phyloP scores from a whole-genome alignment of 2,888 invertebrate species.

The Serripes groenlandicus region DNA sequence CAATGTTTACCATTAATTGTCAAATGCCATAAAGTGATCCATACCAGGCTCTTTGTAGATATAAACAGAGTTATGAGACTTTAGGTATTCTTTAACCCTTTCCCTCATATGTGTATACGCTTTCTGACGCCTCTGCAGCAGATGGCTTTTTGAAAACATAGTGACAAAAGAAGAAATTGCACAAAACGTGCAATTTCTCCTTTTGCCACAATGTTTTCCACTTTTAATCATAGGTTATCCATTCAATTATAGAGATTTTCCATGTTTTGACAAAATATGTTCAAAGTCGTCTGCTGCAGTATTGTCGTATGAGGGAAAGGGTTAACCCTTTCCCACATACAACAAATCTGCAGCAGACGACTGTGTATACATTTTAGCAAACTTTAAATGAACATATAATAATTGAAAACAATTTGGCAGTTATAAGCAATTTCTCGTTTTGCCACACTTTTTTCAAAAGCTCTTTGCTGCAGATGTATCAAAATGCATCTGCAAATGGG shows the following conservation, averaged over 20 bases:
- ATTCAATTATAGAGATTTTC: not conserved
- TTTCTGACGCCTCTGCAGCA: too few species aligned
- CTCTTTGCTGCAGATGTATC: not conserved
- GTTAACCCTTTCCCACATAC: too few species aligned
- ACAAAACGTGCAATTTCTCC: not conserved
- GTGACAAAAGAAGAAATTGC: too few species aligned
- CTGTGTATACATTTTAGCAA: not conserved
- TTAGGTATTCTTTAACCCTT: too few species aligned
- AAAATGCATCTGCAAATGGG: not conserved
- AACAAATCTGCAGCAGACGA: not conserved
- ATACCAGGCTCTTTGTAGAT: constrained; percentile 10
- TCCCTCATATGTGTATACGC: too few species aligned
- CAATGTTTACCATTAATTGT: constrained; percentile 53
- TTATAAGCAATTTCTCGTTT: not conserved
- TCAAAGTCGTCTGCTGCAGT: not conserved
- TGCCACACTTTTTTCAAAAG: not conserved
- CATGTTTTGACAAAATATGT: not conserved
- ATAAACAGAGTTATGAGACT: not conserved
- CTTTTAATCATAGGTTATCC: not conserved
- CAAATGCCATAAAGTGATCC: constrained; percentile 49
- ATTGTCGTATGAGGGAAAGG: not conserved
- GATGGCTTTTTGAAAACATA: too few species aligned
- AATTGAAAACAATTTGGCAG: not conserved
- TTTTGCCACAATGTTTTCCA: not conserved
- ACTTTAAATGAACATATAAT: not conserved